Evolutionary conservation across 1,140 invertebrate genomes (phyloP), one percentile per base, ranked within the genome.

Genomic region (Metaphire vulgaris): DNA sequence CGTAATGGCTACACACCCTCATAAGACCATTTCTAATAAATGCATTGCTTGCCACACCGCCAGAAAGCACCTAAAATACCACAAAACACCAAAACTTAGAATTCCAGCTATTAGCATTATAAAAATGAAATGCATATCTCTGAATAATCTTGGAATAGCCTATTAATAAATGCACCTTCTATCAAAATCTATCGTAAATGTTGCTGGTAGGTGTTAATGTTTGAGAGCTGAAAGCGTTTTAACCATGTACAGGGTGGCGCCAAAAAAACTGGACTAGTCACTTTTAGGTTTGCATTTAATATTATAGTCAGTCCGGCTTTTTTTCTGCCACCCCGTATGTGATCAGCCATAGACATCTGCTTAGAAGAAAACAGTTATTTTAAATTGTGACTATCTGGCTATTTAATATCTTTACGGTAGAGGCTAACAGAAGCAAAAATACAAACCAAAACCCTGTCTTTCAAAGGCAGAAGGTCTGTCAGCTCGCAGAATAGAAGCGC

Each of bases 11-110:
- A 82, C 92, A 92, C 68, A 97, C 80, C 76, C 90, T 79, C 84
- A 81, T 87, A 2, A 99, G 84, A 73, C 89, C 89, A 76, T 88
- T 85, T 69, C 89, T 89, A 26, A 99, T 91, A 82, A 91, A 93
- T 84, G 91, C 87, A 86, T 99, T 99, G 82, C 93, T 93, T 2
- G 96, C 97, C 15, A 97, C 96, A 72, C 97, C 97, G 26, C 97
- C 97, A 69, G 96, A 97, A 0, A 99, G 89, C 32, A 97, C 92
- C 79, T 88, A 74, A 30, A 90, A 91, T 76, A n/a, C n/a, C n/a
- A n/a, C n/a, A n/a, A n/a, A n/a, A n/a, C n/a, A n/a, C n/a, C n/a
- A n/a, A n/a, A n/a, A n/a, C n/a, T n/a, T n/a, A n/a, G n/a, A n/a
- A n/a, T n/a, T n/a, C n/a, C 41, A 78, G 72, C 34, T 71, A 72